phyloP scores from a whole-genome alignment of 1,140 invertebrate genomes.

The Panulirus ornatus region DNA sequence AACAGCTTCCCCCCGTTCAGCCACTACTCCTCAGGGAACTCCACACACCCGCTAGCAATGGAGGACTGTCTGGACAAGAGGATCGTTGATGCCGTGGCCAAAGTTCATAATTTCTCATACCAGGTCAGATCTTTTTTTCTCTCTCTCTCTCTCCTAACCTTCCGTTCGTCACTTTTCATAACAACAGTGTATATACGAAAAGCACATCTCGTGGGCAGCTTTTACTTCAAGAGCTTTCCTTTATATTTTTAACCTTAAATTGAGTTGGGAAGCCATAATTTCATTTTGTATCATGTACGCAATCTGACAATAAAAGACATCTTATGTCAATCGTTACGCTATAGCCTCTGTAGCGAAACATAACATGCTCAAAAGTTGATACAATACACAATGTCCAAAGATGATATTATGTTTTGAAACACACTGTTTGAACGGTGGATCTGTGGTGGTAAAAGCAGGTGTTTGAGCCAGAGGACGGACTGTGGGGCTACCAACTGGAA shows the following conservation, averaged over 20 bases:
- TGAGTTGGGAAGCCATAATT: not conserved
- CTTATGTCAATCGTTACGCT: not conserved
- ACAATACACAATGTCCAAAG: not conserved
- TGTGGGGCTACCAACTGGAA: conserved; percentile 70
- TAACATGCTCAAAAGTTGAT: not conserved
- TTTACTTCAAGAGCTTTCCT: too few species aligned
- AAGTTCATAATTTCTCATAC: conserved; percentile 61
- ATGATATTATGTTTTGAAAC: not conserved
- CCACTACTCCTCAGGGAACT: conserved; percentile 30
- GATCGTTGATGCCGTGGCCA: conserved; percentile 50
- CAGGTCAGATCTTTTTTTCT: too few species aligned
- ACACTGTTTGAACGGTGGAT: not conserved
- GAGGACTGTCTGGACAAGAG: conserved; percentile 55
- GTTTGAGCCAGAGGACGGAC: conserved; percentile 55
- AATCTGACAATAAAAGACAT: not conserved
- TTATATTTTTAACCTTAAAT: not conserved
- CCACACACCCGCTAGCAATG: conserved; percentile 5
- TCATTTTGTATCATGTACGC: too few species aligned
- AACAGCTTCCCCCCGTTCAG: conserved; percentile 57
- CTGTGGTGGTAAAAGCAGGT: conserved; percentile 20
- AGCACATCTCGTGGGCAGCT: too few species aligned
- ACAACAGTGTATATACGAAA: too few species aligned
- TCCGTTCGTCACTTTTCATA: too few species aligned
- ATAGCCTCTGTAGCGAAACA: not conserved
- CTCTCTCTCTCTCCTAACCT: too few species aligned